Base-by-base conservation (phyloP, 1,140 invertebrate genomes). In the Asobara japonica region DNA sequence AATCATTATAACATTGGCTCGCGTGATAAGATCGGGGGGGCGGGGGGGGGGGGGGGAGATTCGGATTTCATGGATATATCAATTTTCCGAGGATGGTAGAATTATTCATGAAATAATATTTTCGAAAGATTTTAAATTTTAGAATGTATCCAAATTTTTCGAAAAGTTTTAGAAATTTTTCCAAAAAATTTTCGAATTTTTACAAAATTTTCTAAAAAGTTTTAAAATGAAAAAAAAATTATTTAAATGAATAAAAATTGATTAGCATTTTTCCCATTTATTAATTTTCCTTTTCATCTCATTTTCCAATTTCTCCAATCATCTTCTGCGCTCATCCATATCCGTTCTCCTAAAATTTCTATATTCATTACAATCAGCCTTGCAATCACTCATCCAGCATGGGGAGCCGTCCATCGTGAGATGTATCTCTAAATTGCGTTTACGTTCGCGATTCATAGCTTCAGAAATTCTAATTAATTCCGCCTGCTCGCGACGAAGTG, bases 391-490 rank as follows among this genome's bases (percentile, higher is more conserved):
- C 1, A 71, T 45, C 66, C 60, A 66, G 27, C 72, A 73, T 0
- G 68, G 41, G 22, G 69, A 31, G 38, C 65, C 72, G 11, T 81
- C 76, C 64, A 79, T 75, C 6, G 62, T 76, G 0, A 76, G 60
- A 0, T 79, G 76, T 45, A 81, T 51, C 0, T 65, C 69, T 13
- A 79, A 72, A 79, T 83, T 84, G 38, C 77, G 74, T 73, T 73
- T 79, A 71, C 72, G 81, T 67, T 82, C 76, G 7, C 68, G 65
- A 74, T 78, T 83, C 76, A 83, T 84, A 48, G 72, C 71, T 0
- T 81, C 77, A 7, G 78, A 78, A 18, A 84, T 75, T 71, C 36
- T 65, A 33, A 80, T 80, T 36, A 84, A 65, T 13, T 76, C 77
- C 8, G 72, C 71, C 41, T 84, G 81, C 36, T 84, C 80, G 11